These are phyloP conservation scores for Colius striatus DNA, from an alignment of 2,113 vertebrate species.

Conservation along the genomic window DNA sequence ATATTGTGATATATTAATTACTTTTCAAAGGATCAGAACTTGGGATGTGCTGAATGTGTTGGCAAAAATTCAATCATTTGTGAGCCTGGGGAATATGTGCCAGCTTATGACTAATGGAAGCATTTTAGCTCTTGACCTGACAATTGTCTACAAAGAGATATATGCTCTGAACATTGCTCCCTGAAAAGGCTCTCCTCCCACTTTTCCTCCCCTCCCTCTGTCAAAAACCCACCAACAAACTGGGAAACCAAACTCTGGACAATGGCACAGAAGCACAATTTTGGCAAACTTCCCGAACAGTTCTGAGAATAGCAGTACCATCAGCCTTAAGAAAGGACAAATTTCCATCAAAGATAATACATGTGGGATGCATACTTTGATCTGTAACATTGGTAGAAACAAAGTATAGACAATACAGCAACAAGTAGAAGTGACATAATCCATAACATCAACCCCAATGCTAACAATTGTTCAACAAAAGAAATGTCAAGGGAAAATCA, in stretches of 20 bases:
- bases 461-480: background rate
- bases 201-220: background rate
- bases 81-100: slow-evolving; percentile 35
- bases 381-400: background rate
- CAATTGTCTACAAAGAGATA: slow-evolving; percentile 53
- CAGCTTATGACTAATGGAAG: slow-evolving; percentile 54
- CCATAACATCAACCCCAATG: background rate
- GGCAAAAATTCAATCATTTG: slow-evolving; percentile 67
- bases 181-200: slow-evolving; percentile 4
- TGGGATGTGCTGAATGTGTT: slow-evolving; percentile 33
- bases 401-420: background rate
- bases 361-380: background rate
- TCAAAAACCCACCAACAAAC: background rate
- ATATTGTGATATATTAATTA: slow-evolving; percentile 72
- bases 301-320: background rate
- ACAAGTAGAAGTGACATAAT: background rate
- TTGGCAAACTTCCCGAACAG: background rate
- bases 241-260: background rate
- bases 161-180: slow-evolving; percentile 7
- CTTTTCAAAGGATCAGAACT: slow-evolving; percentile 61
- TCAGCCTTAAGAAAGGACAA: background rate
- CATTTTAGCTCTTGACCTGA: slow-evolving; percentile 64
- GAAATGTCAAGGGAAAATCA: background rate
- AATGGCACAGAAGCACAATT: background rate
- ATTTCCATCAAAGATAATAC: background rate